Evolutionary conservation across 2,797 vertebrate genomes (phyloP).

Genomic region (Aldrovandia affinis): DNA sequence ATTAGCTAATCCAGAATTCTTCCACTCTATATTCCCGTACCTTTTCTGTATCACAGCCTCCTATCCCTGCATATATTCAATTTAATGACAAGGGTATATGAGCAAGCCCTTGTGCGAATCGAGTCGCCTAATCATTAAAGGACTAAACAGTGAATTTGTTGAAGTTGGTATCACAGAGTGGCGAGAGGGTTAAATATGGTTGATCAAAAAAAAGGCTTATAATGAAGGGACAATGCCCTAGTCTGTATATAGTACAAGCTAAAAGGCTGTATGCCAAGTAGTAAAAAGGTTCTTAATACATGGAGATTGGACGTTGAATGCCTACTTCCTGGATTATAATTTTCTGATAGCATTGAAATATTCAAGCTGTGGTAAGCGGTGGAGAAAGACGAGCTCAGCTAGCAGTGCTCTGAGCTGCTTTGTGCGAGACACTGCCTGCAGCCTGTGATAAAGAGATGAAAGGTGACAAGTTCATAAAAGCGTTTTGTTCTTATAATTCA

Average conservation of each 20-base stretch:
- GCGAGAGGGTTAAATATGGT: background rate
- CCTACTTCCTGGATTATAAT: constrained; percentile 17
- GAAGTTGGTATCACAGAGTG: background rate
- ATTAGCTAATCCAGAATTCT: background rate
- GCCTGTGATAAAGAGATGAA: constrained; percentile 32
- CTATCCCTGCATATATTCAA: background rate
- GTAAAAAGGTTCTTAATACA: background rate
- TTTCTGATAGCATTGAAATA: constrained; percentile 13
- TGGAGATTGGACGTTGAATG: background rate
- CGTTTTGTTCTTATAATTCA: constrained; percentile 31
- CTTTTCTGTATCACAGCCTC: background rate
- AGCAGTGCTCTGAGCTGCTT: background rate
- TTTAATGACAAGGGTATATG: background rate
- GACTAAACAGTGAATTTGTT: background rate
- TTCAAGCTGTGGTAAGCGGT: background rate
- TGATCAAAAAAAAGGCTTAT: background rate
- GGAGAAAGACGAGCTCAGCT: background rate
- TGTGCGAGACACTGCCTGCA: constrained; percentile 25
- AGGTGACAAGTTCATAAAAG: constrained; percentile 27
- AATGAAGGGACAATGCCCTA: background rate
- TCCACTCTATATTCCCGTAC: too few species aligned
- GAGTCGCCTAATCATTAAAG: background rate
- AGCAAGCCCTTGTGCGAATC: background rate
- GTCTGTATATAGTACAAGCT: background rate
- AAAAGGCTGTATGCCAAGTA: background rate